Conservation (phyloP, 2,797 vertebrate genomes). For the Pelobates cultripes region DNA sequence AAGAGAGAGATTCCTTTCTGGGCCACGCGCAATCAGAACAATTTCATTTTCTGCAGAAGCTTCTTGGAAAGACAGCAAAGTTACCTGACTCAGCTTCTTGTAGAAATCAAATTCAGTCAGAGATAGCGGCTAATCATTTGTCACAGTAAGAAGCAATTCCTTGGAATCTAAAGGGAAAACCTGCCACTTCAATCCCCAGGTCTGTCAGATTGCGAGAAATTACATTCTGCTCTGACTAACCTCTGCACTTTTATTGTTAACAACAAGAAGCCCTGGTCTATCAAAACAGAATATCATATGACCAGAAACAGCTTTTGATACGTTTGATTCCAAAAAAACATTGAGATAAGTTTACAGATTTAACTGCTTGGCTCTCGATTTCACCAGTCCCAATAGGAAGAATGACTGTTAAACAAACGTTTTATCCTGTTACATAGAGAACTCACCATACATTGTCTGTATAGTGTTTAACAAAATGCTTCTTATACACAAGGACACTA, state of each 20-base stretch:
- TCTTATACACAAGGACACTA: too few species aligned
- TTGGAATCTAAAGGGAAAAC: constrained; percentile 90
- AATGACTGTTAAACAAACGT: too few species aligned
- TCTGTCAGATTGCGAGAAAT: constrained; percentile 94
- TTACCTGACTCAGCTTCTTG: constrained; percentile 96
- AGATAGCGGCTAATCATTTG: constrained; percentile 99
- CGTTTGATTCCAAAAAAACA: constrained; percentile 74
- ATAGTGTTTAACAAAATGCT: too few species aligned
- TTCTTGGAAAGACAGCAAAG: constrained; percentile 76
- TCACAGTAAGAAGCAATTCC: constrained; percentile 97
- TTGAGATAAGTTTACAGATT: constrained; percentile 77
- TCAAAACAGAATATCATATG: constrained; percentile 84
- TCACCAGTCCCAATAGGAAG: constrained; percentile 43
- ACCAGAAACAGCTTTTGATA: constrained; percentile 80
- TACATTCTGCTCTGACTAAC: constrained; percentile 86
- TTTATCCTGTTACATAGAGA: too few species aligned
- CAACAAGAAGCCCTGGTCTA: constrained; percentile 87
- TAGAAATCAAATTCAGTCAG: constrained; percentile 90
- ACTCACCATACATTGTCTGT: too few species aligned
- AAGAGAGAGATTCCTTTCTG: constrained; percentile 64
- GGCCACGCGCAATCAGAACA: constrained; percentile 76
- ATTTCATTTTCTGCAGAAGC: constrained; percentile 85
- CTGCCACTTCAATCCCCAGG: constrained; percentile 86
- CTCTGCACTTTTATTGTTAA: constrained; percentile 83
- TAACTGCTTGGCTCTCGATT: constrained; percentile 78